phyloP scores from a whole-genome alignment of 2,113 vertebrate genomes.

The Raja brachyura region DNA sequence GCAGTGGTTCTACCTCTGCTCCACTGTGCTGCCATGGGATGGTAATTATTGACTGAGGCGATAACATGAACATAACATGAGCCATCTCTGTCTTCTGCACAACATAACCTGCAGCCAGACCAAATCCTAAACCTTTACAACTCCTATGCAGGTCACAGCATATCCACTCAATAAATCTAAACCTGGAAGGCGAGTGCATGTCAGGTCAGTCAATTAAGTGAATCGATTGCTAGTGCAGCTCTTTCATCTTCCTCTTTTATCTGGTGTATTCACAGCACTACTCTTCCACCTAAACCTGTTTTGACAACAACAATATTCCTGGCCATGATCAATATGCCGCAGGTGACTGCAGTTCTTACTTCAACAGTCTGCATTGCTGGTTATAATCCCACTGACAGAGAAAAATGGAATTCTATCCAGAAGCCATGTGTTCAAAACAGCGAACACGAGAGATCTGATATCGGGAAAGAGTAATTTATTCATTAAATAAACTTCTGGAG shows the following conservation, averaged over 20 bases:
- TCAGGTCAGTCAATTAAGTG: background rate
- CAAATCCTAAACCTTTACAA: background rate
- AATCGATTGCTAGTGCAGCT: background rate
- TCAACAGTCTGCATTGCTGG: background rate
- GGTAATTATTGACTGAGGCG: no score
- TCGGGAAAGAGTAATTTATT: background rate
- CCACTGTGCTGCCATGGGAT: no score
- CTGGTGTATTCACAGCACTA: background rate
- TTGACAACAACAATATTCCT: background rate
- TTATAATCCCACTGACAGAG: background rate
- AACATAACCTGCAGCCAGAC: background rate
- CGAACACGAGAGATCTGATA: background rate
- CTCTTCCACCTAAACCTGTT: background rate
- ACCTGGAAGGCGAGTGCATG: background rate
- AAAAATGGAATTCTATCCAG: background rate
- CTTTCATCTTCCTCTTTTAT: background rate
- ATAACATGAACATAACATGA: no score
- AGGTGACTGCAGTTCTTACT: background rate
- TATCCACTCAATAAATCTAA: slow-evolving; percentile 9
- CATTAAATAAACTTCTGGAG: background rate
- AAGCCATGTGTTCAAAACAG: background rate
- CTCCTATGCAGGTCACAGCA: background rate
- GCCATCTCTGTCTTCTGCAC: background rate
- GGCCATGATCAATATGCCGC: background rate
- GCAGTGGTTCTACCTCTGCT: no score